Base-by-base conservation (phyloP, 1,140 invertebrate species). In the Apolygus lucorum region DNA sequence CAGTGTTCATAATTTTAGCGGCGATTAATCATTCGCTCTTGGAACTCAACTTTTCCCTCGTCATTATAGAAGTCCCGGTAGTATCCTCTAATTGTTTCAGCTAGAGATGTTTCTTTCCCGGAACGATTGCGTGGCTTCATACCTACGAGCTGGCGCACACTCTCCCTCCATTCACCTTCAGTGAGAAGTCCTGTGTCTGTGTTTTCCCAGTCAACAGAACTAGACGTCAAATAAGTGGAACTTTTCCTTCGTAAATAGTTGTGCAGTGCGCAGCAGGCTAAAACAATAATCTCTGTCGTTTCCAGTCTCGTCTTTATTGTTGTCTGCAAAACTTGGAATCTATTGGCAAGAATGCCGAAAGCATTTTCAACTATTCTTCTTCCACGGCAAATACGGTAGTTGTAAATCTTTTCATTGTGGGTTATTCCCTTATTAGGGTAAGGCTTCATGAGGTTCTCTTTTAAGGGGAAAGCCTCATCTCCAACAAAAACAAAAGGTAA, bases 391-490 rank as follows among this genome's bases (percentile, higher is more conserved):
- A 73, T 42, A 69, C 77, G 65, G 52, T 77, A 75, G 72, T 80
- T 82, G 65, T 77, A 81, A 27, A 75, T 75, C 65, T 73, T 24
- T 75, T 81, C 62, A 66, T 72, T 65, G 66, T 63, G 63, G 67
- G 72, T 70, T 63, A 64, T 66, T 54, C 71, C 42, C 73, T 73
- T 42, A n/a, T n/a, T n/a, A n/a, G 71, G 69, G 75, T 75, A 83
- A 67, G 81, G 81, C 73, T 80, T 81, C 78, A 82, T 76, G 27
- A 83, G 65, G 71, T 79, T 72, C 65, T 69, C 28, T 63, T 70
- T 70, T 49, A 83, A 52, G 29, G 79, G 74, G 75, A 84, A 85
- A 49, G 80, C 81, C 68, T 81, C 79, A 75, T 84, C 82, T 17
- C 75, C 82, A 27, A 83, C 72, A 75, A 84, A 77, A 28, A 78